Evolutionary conservation across 2,888 invertebrate genomes (phyloP), one percentile per base, ranked within the genome.

Genomic region (Andrena praecox): DNA sequence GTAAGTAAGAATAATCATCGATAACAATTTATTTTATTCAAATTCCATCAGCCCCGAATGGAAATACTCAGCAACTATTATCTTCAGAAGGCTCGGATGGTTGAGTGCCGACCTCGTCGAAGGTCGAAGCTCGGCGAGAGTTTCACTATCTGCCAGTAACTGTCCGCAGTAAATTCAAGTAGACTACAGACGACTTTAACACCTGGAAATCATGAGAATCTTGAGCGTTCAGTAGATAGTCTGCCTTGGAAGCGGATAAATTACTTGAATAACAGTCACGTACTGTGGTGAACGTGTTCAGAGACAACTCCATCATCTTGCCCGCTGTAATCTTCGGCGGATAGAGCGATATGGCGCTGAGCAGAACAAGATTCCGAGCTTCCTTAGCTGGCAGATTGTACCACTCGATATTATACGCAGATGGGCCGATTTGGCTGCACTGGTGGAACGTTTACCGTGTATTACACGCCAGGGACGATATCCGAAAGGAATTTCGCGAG

Each of bases 291-390:
- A 92, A 92, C 24, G 86, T 89, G 24, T 67, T 75, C 33, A 91
- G 62, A 0, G 92, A 91, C 1, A 91, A 63, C n/a, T 89, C 83
- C 2, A 88, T 68, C 72, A 91, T 80, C 81, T 89, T 91, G 20
- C 91, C 91, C 72, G 91, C 91, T 0, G 90, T 90, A 20, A 91
- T 87, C 68, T 82, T 87, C 0, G 82, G 80, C 0, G 91, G 89
- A 72, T 80, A 75, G 72, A 85, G 90, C 12, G 89, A 74, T 20
- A 89, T 88, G 4, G 81, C 50, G 4, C 91, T 81, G 56, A 91
- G 62, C 48, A 91, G 62, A 69, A 91, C 86, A 20, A 91, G 27
- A n/a, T 24, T 73, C 24, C 68, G 82, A 16, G 77, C 84, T 29
- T 60, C 81, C 31, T 80, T 77, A 4, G 48, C 70, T 12, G 84